Evolutionary conservation across 1,140 invertebrate species (phyloP), one percentile per base, ranked within the genome.

Genomic region (Nephila pilipes): DNA sequence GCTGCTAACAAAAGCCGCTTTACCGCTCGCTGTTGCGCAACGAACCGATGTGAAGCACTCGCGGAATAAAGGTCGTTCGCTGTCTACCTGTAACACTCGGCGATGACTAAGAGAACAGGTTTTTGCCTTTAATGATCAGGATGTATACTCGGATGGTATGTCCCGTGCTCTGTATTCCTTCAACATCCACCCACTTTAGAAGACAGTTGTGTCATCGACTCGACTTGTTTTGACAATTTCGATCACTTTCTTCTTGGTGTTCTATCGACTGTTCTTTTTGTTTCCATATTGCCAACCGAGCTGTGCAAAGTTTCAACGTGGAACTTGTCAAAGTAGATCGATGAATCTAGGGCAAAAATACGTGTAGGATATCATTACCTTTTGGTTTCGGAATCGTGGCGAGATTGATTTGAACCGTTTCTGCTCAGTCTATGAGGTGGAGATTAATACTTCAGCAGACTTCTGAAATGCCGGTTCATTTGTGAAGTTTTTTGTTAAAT

Each of bases 31-130:
- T 57, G 38, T 83, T 83, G 81, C 54, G 81, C 81, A 83, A 83
- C 81, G 54, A n/a, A n/a, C 46, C 46, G 25, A 25, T 25, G 63
- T 75, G 69, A 75, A 75, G 46, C 54, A 57, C 38, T 57, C n/a
- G 46, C 18, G 14, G 69, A 75, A 75, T 25, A 75, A 75, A 75
- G 69, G 69, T 83, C 46, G 38, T 57, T 83, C 22, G 38, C 46
- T 57, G 81, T 83, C 54, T 83, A 83, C 81, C 81, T 83, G 81
- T 16, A 25, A 10, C 81, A 18, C 81, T 25, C 25, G 25, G 38
- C 4, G 38, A 57, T 83, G 81, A 83, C 81, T 83, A 54, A 83
- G 81, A 6, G 54, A 83, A 83, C 81, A 55, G 81, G 81, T 83
- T 83, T 83, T 46, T 6, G 46, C 10, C 14, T 75, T 75, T 75